A percentile compares a stretch with the other conserved stretches of the same genome.
Conservation (phyloP, 2,888 invertebrate genomes). For the Auanema freiburgensis region DNA sequence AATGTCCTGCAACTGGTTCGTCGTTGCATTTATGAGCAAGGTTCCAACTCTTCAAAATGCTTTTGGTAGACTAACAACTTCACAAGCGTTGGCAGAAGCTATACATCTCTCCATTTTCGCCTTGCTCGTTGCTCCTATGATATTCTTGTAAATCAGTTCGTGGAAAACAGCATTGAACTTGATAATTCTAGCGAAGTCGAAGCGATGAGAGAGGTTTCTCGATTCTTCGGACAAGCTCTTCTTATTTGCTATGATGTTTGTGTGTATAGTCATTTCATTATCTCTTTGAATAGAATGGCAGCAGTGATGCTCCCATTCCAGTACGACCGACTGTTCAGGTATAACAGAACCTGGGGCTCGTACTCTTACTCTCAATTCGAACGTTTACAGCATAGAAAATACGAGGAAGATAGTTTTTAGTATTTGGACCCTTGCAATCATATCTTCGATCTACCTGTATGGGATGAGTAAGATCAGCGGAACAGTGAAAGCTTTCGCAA, state of each 20-base stretch:
- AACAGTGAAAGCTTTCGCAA: neutral
- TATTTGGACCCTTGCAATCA: slow-evolving; percentile 27
- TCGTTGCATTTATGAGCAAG: slow-evolving; percentile 29
- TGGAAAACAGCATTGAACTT: too few species aligned
- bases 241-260: slow-evolving; percentile 37
- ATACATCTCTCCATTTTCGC: slow-evolving; percentile 34
- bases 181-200: slow-evolving; percentile 24
- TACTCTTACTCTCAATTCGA: neutral
- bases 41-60: slow-evolving; percentile 33
- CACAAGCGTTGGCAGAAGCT: slow-evolving; percentile 38
- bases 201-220: slow-evolving; percentile 20
- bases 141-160: slow-evolving; percentile 29
- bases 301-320: slow-evolving; percentile 25
- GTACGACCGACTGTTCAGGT: slow-evolving; percentile 13
- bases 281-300: slow-evolving; percentile 34
- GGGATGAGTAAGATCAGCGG: slow-evolving; percentile 19
- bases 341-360: neutral
- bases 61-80: slow-evolving; percentile 32
- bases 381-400: slow-evolving; percentile 23
- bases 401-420: slow-evolving; percentile 24
- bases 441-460: slow-evolving; percentile 35
- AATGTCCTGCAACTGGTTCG: slow-evolving; percentile 31
- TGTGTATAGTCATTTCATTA: slow-evolving; percentile 33
- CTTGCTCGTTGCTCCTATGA: slow-evolving; percentile 32
- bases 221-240: slow-evolving; percentile 25